Evolutionary conservation across 2,797 vertebrate species (phyloP).

Genomic region (Alectoris magna): DNA sequence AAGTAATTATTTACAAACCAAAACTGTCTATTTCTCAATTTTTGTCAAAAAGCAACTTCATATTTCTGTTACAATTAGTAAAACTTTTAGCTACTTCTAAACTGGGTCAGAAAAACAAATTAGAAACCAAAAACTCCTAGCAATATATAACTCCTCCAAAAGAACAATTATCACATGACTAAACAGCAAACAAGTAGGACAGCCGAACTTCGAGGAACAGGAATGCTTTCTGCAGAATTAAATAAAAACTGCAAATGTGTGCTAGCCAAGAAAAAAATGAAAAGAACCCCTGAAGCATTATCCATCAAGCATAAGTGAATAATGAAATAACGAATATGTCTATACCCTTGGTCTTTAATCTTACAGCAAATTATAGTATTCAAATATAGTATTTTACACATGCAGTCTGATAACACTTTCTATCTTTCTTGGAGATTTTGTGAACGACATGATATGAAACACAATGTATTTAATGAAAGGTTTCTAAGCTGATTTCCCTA

Average conservation of each 20-base stretch:
- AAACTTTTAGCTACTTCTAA: slow-evolving; percentile 11
- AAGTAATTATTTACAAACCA: slow-evolving; percentile 29
- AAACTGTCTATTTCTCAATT: background rate
- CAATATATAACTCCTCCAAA: background rate
- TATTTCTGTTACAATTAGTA: slow-evolving; percentile 34
- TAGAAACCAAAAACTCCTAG: background rate
- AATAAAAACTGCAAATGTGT: slow-evolving; percentile 61
- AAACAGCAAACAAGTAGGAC: slow-evolving; percentile 48
- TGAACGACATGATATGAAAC: slow-evolving; percentile 80
- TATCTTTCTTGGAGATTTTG: slow-evolving; percentile 80
- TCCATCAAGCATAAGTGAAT: slow-evolving; percentile 78
- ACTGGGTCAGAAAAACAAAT: background rate
- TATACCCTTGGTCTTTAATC: slow-evolving; percentile 79
- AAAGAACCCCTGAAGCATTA: slow-evolving; percentile 74
- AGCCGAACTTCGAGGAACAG: slow-evolving; percentile 25
- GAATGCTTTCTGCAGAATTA: slow-evolving; percentile 55
- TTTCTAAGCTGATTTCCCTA: slow-evolving; percentile 85
- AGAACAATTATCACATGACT: slow-evolving; percentile 18
- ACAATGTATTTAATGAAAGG: slow-evolving; percentile 85
- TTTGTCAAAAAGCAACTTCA: slow-evolving; percentile 35
- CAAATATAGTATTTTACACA: slow-evolving; percentile 80
- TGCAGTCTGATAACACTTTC: slow-evolving; percentile 79
- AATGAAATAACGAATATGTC: slow-evolving; percentile 77
- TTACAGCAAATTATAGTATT: slow-evolving; percentile 84
- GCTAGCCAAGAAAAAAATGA: slow-evolving; percentile 27